These are phyloP conservation scores for Cylindroiulus punctatus DNA, from an alignment of 2,888 invertebrate species.

Conservation along the genomic window DNA sequence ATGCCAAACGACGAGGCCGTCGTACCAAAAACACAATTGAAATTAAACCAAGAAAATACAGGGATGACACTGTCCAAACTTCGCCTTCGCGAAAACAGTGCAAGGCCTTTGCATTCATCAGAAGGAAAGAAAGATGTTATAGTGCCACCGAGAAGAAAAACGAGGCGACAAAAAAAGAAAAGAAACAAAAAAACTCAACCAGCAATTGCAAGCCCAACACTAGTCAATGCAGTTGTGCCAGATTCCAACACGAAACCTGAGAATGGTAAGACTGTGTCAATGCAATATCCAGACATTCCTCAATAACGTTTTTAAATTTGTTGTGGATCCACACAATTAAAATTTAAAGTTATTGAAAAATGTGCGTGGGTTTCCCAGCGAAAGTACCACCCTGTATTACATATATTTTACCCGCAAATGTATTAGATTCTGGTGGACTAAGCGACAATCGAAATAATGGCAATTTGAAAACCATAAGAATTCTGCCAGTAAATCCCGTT, in stretches of 20 bases:
- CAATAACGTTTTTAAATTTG: too few relatives aligned
- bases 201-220: background rate
- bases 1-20: conserved; percentile 25
- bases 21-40: background rate
- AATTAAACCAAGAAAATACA: background rate
- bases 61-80: background rate
- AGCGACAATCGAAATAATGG: background rate
- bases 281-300: background rate
- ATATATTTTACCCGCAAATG: background rate
- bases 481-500: background rate
- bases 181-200: background rate
- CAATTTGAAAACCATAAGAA: background rate
- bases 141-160: background rate
- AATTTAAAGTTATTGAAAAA: too few relatives aligned
- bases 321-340: too few relatives aligned
- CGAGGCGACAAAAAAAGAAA: background rate
- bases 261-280: background rate
- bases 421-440: background rate
- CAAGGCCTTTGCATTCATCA: background rate
- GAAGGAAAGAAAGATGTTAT: background rate
- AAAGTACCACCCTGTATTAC: too few relatives aligned
- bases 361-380: too few relatives aligned
- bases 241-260: background rate
- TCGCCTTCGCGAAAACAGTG: background rate
- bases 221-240: background rate